Evolutionary conservation across 2,113 vertebrate species (phyloP).

Genomic region (Poeciliopsis turrubarensis): DNA sequence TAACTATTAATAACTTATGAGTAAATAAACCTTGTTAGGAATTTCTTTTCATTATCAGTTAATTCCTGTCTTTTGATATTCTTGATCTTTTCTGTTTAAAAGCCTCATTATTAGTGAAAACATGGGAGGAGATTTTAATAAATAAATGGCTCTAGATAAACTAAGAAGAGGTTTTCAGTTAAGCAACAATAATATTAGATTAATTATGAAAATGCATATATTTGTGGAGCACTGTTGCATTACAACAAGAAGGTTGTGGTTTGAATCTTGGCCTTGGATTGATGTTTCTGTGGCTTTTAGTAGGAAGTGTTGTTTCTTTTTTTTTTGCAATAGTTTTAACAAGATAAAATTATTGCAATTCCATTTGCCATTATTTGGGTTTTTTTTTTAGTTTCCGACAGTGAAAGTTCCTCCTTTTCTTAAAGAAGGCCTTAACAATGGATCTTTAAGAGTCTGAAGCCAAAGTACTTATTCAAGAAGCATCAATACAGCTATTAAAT

Average conservation of each 20-base stretch:
- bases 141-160: background rate
- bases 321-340: background rate
- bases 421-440: background rate
- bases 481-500: background rate
- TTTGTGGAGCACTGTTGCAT: too few species aligned
- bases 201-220: too few species aligned
- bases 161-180: background rate
- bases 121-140: background rate
- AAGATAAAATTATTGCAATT: background rate
- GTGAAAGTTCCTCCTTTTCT: background rate
- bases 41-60: background rate
- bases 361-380: background rate
- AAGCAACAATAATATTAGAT: background rate
- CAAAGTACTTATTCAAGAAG: background rate
- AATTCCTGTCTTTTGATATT: too few species aligned
- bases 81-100: too few species aligned
- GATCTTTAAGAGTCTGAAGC: background rate
- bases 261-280: too few species aligned
- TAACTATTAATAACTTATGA: background rate
- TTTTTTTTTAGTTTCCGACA: background rate
- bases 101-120: background rate
- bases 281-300: too few species aligned
- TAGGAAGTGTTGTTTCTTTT: too few species aligned
- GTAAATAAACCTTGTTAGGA: background rate
- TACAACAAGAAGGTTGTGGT: too few species aligned